Evolutionary conservation across 2,797 vertebrate species (phyloP).

Genomic region (Mormyrops attenuatus): DNA sequence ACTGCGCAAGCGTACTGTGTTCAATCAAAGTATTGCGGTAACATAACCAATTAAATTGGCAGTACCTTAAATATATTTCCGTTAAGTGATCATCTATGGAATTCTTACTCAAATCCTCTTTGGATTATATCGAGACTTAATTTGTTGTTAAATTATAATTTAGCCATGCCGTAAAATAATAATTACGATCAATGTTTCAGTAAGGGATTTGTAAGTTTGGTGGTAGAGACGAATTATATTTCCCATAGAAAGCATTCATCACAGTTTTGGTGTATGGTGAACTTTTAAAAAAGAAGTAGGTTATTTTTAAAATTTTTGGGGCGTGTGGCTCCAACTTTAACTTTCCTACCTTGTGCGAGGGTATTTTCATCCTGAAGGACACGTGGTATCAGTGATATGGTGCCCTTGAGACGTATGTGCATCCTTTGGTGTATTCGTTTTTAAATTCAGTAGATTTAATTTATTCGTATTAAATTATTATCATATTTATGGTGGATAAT

Average conservation of each 20-base stretch:
- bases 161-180: not conserved
- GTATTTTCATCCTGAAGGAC: not conserved
- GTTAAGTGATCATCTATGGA: not conserved
- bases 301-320: not conserved
- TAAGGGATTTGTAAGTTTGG: not conserved
- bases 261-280: not conserved
- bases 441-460: not conserved
- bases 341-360: not conserved
- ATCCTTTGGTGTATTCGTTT: not conserved
- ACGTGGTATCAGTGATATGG: conserved; percentile 1
- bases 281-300: not conserved
- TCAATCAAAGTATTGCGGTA: conserved; percentile 49
- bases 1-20: conserved; percentile 53
- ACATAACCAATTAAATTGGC: conserved; percentile 48
- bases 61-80: conserved; percentile 20
- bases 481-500: not conserved
- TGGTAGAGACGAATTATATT: conserved; percentile 1
- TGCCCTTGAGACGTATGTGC: not conserved
- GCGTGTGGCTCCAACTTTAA: not conserved
- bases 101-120: not conserved
- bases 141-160: not conserved
- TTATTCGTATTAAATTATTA: not conserved
- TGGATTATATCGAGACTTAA: not conserved
- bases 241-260: not conserved
- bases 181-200: not conserved